Base-by-base conservation (phyloP, 2,888 invertebrate species). In the Scaeva pyrastri region DNA sequence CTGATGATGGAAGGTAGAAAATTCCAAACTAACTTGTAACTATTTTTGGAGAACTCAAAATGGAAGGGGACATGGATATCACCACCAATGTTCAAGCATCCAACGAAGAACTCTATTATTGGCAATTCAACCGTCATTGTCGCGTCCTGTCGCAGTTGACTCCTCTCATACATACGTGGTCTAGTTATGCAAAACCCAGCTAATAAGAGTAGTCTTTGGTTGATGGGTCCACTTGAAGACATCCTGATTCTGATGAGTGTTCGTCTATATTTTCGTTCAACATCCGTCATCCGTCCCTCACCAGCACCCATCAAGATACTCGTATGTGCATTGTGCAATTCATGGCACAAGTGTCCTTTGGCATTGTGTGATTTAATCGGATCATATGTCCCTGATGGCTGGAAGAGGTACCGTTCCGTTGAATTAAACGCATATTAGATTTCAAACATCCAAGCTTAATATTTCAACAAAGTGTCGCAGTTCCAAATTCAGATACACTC, bases 351-450 rank as follows among this genome's bases (percentile, higher is more conserved):
- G 52, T 68, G 52, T 68, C 68, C 52, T 68, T 39, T 23, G n/a
- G 39, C 52, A 68, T 68, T 52, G 52, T 39, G 48, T 19, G 66
- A 68, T 68, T 52, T 68, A 68, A 68, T 68, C 68, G 68, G 52
- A 68, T 68, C 68, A 68, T 52, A 52, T 68, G 68, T 68, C 68
- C n/a, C 50, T 68, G 68, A 21, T 39, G 39, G 52, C 50, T 50
- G 45, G 19, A 52, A 68, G 14, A 21, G 68, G 21, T 10, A 21
- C 66, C 64, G 66, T 66, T 66, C 66, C 66, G 52, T 68, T 68
- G 52, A 52, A 68, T 68, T 50, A 52, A 68, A 68, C 68, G 52
- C 68, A 68, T 68, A 68, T 68, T 68, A 68, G 52, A 68, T 68
- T 52, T 52, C 68, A 39, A 68, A 52, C 16, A 68, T 68, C 52